These are phyloP conservation scores for Drosophila siamana DNA, from an alignment of 2,888 invertebrate species.

Conservation along the genomic window DNA sequence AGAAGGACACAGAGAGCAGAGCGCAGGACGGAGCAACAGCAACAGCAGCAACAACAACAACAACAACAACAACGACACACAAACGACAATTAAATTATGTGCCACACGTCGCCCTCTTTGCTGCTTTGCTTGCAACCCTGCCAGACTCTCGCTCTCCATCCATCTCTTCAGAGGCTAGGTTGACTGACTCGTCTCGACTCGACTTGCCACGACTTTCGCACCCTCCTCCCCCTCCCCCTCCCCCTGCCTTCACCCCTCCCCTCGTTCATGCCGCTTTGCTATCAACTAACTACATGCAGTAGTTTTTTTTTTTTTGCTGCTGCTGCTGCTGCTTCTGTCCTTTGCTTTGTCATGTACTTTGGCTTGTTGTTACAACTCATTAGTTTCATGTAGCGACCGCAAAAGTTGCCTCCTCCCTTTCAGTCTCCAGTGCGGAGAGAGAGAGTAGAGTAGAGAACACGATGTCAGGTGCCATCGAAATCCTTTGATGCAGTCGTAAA, in stretches of 20 bases:
- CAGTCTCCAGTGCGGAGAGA: too few species aligned
- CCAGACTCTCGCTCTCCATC: background rate
- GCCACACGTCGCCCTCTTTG: conserved; percentile 12
- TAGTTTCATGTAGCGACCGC: conserved; percentile 65
- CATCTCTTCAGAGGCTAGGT: conserved; percentile 18
- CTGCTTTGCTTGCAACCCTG: background rate
- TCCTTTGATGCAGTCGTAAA: conserved; percentile 76
- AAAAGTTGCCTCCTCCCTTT: conserved; percentile 6
- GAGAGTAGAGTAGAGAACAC: conserved; percentile 32
- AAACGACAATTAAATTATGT: conserved; percentile 70
- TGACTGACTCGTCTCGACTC: conserved; percentile 25
- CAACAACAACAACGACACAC: background rate
- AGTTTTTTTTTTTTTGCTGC: conserved; percentile 2
- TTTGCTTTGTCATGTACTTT: conserved; percentile 60
- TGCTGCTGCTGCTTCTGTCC: conserved; percentile 8
- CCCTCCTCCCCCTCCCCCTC: background rate
- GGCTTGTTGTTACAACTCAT: conserved; percentile 76
- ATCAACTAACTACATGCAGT: conserved; percentile 24
- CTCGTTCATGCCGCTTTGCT: background rate
- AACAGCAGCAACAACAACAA: conserved; percentile 43
- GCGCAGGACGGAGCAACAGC: background rate
- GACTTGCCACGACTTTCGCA: background rate
- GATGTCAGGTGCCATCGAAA: conserved; percentile 56
- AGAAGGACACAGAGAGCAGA: conserved; percentile 7
- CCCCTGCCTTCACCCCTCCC: too few species aligned